Base-by-base conservation (phyloP, 2,797 vertebrate genomes). In the Galagoides demidoff region DNA sequence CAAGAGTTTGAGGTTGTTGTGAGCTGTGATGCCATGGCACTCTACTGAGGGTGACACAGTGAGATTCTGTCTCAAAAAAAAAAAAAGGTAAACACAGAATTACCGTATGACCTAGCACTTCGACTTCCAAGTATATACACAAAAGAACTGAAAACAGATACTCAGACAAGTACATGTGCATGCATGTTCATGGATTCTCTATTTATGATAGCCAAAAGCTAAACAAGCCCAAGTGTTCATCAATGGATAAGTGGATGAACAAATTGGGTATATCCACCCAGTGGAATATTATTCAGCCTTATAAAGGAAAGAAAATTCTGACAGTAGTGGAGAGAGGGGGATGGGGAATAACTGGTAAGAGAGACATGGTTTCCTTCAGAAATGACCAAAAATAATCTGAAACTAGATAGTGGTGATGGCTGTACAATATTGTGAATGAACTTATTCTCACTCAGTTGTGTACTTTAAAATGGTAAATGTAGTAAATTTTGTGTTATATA, bases 131-230 rank as follows among this genome's bases (percentile, higher is more conserved):
- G 59, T 52, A 19, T 0, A 86, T 19, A 76, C 39, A 31, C 66
- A 9, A 61, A 74, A 88, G 84, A 93, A 93, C 8, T 77, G 31
- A 90, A 83, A 89, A 93, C 34, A 43, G 63, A 63, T 89, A 64
- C 37, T 82, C 43, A 85, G 88, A 76, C n/a, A 86, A 29, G 43
- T 85, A 71, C 27, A 39, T 79, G 63, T 9, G 63, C 4, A 11
- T 11, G 22, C 88, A 77, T 57, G 43, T 79, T 85, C 85, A 91
- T 2, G 88, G 73, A 31, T 76, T 27, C 23, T 63, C 79, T 94
- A 37, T 29, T 89, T 23, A 77, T n/a, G 73, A 45, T 34, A 85
- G 89, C 34, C 55, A 43, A 70, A 78, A 77, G 78, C 61, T 71
- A 49, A 55, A 92, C 74, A 94, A 31, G 63, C 39, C n/a, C 59